Evolutionary conservation across 1,140 invertebrate genomes (phyloP), one percentile per base, ranked within the genome.

Genomic region (Oscheius sp.): DNA sequence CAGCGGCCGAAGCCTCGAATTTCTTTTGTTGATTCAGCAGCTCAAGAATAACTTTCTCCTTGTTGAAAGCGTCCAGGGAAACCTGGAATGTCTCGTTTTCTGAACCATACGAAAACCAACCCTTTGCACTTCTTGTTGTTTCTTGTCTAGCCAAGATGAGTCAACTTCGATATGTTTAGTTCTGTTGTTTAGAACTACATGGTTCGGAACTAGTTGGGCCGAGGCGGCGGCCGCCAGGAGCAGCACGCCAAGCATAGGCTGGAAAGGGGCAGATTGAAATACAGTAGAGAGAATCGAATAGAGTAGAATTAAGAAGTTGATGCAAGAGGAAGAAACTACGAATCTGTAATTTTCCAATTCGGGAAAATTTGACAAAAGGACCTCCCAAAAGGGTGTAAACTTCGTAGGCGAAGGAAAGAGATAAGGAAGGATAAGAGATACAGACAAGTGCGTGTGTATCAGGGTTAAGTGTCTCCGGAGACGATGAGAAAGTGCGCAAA

Each of bases 131-230:
- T 79, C 75, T 45, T 67, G 68, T 3, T 75, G 77, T n/a, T 64
- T 79, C 23, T 84, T 83, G 34, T 80, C 79, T 42, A 82, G 55
- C 82, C 82, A 83, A 0, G 66, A 32, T 2, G 80, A 76, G 66
- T 83, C 82, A 7, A 75, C 82, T 42, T 83, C 82, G 45, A 83
- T 84, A 66, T 83, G 82, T 36, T 83, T 83, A 29, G 76, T 58
- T 28, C 77, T 74, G 42, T 83, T 81, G 64, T 83, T 84, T 3
- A 83, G 32, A 26, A 66, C 63, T 15, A 82, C 79, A 71, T 83
- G 79, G 58, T 83, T 83, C 2, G 82, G 82, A 4, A 52, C 36
- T 29, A 68, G 18, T 15, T 73, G 70, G 7, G 64, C 2, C 0
- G 31, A 32, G 2, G 59, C 49, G 0, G 49, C 62, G 1, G 58